These are phyloP conservation scores for Gari tellinella DNA, from an alignment of 2,888 invertebrate species.

Conservation along the genomic window DNA sequence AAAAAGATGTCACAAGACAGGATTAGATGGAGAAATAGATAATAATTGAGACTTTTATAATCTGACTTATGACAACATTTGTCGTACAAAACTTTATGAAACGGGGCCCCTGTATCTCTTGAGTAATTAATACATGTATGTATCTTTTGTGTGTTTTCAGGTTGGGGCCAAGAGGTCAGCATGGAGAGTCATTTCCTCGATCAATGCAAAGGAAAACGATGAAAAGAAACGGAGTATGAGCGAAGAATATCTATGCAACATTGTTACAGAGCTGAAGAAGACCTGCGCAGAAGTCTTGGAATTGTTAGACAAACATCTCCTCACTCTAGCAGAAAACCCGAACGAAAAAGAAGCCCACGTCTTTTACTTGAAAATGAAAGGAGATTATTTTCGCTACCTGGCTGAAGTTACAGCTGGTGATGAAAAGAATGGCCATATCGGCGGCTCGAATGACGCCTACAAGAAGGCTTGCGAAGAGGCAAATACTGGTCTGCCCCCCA, in stretches of 20 bases:
- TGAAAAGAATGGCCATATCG: conserved; percentile 9
- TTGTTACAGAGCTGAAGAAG: conserved; percentile 99
- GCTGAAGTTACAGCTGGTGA: conserved; percentile 91
- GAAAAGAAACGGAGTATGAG: conserved; percentile 98
- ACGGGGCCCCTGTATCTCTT: too few species aligned
- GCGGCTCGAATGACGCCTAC: conserved; percentile 91
- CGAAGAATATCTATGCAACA: conserved; percentile 99
- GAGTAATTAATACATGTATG: too few species aligned
- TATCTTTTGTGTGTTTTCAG: conserved; percentile 51
- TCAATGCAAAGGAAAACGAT: conserved; percentile 95
- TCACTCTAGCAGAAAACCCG: conserved; percentile 98
- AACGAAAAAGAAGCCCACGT: conserved; percentile 86
- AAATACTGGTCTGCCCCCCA: conserved; percentile 98
- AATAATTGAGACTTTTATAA: too few species aligned
- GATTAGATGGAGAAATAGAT: too few species aligned
- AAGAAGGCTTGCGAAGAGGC: conserved; percentile 99
- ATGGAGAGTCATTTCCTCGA: conserved; percentile 99
- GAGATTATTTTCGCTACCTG: conserved; percentile 99
- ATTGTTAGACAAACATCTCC: conserved; percentile 98
- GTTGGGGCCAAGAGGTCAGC: conserved; percentile 98
- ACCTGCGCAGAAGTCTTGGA: conserved; percentile 99
- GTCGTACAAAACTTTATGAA: too few species aligned
- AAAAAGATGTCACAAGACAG: too few species aligned
- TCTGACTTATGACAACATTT: too few species aligned
- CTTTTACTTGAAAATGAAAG: conserved; percentile 99